Evolutionary conservation across 2,113 vertebrate genomes (phyloP).

Genomic region (Chloropsis cyanopogon): DNA sequence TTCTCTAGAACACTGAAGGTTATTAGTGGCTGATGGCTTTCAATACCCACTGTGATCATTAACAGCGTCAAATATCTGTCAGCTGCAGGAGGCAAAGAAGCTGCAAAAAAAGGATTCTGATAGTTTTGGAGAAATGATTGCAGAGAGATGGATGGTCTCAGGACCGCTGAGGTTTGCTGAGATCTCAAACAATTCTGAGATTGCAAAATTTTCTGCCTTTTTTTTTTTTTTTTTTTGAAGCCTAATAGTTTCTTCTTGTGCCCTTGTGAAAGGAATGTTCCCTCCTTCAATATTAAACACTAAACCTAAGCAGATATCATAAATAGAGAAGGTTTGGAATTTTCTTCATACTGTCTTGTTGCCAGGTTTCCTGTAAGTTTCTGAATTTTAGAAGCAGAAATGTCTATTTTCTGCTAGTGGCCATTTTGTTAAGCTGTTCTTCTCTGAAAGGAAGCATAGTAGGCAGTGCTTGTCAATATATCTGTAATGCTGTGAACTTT

Average conservation of each 20-base stretch:
- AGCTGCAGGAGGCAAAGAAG: neutral
- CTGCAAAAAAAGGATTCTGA: neutral
- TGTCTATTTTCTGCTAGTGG: neutral
- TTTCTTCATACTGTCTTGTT: neutral
- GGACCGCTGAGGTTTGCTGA: neutral
- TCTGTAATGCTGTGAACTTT: neutral
- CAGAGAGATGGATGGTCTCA: neutral
- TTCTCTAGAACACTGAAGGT: neutral
- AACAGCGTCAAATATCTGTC: neutral
- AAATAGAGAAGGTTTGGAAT: neutral
- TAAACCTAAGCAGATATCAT: neutral
- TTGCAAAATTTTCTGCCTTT: neutral
- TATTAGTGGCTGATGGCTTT: neutral
- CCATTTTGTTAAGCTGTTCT: neutral
- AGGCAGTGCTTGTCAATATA: neutral
- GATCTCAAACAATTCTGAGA: neutral
- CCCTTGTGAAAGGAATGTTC: neutral
- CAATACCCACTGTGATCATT: neutral
- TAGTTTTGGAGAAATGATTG: neutral
- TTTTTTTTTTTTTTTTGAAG: neutral
- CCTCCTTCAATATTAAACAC: neutral
- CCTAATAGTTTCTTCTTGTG: neutral
- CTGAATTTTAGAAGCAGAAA: neutral
- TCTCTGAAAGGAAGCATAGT: neutral
- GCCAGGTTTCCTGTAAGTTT: neutral